Evolutionary conservation across 2,797 vertebrate species (phyloP).

Genomic region (Bovichtus variegatus): DNA sequence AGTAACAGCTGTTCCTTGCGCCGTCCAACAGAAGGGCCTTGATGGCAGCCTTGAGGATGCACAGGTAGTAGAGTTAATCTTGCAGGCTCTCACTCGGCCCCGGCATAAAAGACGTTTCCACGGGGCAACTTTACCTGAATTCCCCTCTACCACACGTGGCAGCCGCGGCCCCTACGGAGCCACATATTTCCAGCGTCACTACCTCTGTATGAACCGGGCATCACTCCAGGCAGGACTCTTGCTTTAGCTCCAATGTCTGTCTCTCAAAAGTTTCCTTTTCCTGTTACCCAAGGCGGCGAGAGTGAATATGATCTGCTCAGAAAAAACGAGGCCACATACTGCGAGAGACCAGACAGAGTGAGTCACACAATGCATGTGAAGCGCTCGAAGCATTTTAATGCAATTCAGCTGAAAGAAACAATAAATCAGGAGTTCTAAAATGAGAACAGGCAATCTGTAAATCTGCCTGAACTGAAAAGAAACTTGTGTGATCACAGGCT

Average conservation of each 20-base stretch:
- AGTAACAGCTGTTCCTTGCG: constrained; percentile 51
- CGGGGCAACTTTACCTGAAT: constrained; percentile 58
- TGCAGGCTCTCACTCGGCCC: constrained; percentile 50
- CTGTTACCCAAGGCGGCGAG: constrained; percentile 31
- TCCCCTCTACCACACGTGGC: constrained; percentile 17
- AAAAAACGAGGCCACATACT: constrained; percentile 45
- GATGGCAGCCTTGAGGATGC: constrained; percentile 48
- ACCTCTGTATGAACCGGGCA: constrained; percentile 22
- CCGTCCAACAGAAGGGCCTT: constrained; percentile 56
- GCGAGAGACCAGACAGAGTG: constrained; percentile 38
- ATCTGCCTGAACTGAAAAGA: not conserved
- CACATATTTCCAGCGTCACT: constrained; percentile 27
- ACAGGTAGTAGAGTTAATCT: constrained; percentile 51
- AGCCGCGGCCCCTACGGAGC: constrained; percentile 42
- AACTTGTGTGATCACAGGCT: not conserved
- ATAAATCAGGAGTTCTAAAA: constrained; percentile 29
- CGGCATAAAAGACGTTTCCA: constrained; percentile 55
- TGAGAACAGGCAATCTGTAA: constrained; percentile 4
- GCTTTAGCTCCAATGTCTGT: constrained; percentile 37
- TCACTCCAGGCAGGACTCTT: constrained; percentile 56
- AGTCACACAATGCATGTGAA: constrained; percentile 17
- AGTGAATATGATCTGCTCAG: constrained; percentile 35
- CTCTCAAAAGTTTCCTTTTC: constrained; percentile 63
- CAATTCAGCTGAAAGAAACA: constrained; percentile 26
- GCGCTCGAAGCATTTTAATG: constrained; percentile 21